These are phyloP conservation scores for Steromphala cineraria DNA, from an alignment of 2,888 invertebrate genomes.

Conservation along the genomic window DNA sequence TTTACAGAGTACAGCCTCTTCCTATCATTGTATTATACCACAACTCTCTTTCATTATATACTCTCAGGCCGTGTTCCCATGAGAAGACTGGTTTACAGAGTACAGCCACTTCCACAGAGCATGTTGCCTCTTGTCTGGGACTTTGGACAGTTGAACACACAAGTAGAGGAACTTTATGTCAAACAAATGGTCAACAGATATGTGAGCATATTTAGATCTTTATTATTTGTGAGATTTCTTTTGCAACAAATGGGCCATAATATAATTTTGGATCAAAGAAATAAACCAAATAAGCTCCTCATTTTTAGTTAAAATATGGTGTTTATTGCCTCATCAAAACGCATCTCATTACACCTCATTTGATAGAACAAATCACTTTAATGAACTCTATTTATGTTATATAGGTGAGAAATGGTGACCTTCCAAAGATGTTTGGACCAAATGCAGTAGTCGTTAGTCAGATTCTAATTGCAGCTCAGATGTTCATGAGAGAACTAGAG, in stretches of 20 bases:
- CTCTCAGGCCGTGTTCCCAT: slow-evolving; percentile 65
- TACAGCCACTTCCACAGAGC: slow-evolving; percentile 71
- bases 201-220: slow-evolving; percentile 38
- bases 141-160: slow-evolving; percentile 67
- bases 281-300: too few species aligned
- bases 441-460: slow-evolving; percentile 46
- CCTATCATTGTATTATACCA: slow-evolving; percentile 35
- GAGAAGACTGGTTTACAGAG: slow-evolving; percentile 71
- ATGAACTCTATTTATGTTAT: not conserved
- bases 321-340: too few species aligned
- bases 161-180: slow-evolving; percentile 68
- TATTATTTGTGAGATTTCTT: too few species aligned
- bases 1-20: slow-evolving; percentile 71
- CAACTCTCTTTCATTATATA: not conserved
- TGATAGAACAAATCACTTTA: not conserved
- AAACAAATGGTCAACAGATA: slow-evolving; percentile 66
- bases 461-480: slow-evolving; percentile 57
- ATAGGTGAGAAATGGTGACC: not conserved
- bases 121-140: slow-evolving; percentile 73
- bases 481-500: slow-evolving; percentile 61
- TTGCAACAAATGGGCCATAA: too few species aligned
- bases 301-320: too few species aligned
- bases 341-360: too few species aligned
- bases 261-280: too few species aligned
- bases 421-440: not conserved